Evolutionary conservation across 2,888 invertebrate species (phyloP), one percentile per base, ranked within the genome.

Genomic region (Litoditis marina): DNA sequence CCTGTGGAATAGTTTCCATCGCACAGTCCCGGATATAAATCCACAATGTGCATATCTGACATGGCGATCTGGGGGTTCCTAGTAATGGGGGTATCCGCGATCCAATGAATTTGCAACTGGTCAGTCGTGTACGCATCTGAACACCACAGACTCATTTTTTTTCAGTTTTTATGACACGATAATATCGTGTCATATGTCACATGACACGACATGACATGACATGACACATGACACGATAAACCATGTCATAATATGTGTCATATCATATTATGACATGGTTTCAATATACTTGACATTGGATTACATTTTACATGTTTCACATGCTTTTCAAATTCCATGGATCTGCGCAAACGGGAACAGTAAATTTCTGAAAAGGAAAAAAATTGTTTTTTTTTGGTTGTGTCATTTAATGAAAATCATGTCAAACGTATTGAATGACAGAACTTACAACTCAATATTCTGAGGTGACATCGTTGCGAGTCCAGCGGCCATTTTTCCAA

Each of bases 91-190:
- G 58, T 68, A 22, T 74, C 79, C 11, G 65, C 66, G 34, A 68
- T 68, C 82, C 82, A 82, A 47, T 74, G 65, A 53, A 82, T 74
- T 32, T 73, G 65, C 51, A 82, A 54, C 56, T 82, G 80, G 44
- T 82, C 81, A 16, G 73, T 73, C 36, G 79, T 79, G 65, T 82
- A 83, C n/a, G 82, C 82, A 69, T 82, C 82, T 82, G 65, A 60
- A 76, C 44, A 27, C 7, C 13, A 47, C 1, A n/a, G 16, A 47
- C 22, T 47, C n/a, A 13, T 19, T n/a, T 13, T 47, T 47, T 36
- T 36, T 36, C 39, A 36, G 39, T 16, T n/a, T n/a, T 25, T 47
- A 19, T n/a, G 13, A n/a, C 11, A 47, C n/a, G 49, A 47, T 47
- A 19, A 19, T 47, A 47, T 47, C 39, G 39, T 11, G 11, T 54